phyloP scores from a whole-genome alignment of 1,140 invertebrate species.

The Leptinotarsa undecemlineata region DNA sequence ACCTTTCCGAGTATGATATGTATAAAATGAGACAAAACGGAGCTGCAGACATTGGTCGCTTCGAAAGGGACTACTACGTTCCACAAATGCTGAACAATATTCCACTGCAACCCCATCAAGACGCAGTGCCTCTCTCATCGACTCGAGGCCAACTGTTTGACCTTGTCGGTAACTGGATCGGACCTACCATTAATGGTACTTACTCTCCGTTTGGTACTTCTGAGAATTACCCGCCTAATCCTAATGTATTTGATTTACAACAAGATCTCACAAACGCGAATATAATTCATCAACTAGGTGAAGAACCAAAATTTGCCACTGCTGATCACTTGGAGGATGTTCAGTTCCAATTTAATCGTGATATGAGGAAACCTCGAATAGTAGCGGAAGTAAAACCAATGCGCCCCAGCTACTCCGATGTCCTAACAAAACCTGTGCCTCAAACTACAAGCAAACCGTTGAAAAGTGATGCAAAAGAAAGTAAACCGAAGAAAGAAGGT shows the following conservation, averaged over 20 bases:
- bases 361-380: conserved; percentile 69
- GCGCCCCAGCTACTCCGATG: conserved; percentile 81
- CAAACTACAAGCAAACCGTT: conserved; percentile 56
- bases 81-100: conserved; percentile 25
- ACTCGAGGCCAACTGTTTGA: conserved; percentile 64
- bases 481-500: conserved; percentile 52
- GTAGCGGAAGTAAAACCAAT: conserved; percentile 84
- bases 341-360: conserved; percentile 51
- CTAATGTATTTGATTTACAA: conserved; percentile 42
- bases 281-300: conserved; percentile 24
- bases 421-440: conserved; percentile 67
- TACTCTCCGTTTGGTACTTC: conserved; percentile 76
- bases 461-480: conserved; percentile 58
- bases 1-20: conserved; percentile 30
- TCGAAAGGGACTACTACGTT: conserved; percentile 30
- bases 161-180: conserved; percentile 79
- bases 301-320: conserved; percentile 35
- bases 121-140: conserved; percentile 28
- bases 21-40: conserved; percentile 36
- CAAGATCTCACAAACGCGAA: conserved; percentile 34
- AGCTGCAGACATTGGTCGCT: conserved; percentile 28
- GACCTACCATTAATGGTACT: conserved; percentile 77
- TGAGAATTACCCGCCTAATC: conserved; percentile 44
- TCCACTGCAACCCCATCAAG: conserved; percentile 25
- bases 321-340: conserved; percentile 34